Conservation (phyloP, 1,140 invertebrate species). For the Eciton burchellii region DNA sequence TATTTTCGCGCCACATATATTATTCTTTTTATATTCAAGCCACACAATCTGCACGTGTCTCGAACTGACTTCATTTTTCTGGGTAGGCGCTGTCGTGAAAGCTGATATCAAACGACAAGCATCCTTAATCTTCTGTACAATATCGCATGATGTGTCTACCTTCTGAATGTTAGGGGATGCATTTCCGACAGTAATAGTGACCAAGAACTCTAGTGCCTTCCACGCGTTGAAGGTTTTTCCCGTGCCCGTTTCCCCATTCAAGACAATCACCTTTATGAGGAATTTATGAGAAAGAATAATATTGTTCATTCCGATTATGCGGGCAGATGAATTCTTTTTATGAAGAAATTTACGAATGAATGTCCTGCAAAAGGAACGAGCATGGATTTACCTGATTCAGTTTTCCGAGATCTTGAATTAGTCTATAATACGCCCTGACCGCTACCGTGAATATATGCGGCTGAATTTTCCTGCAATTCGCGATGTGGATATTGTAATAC, state of each 20-base stretch:
- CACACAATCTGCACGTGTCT: conserved; percentile 86
- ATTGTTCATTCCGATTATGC: too few species aligned
- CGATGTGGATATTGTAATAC: not conserved
- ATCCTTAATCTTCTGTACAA: conserved; percentile 72
- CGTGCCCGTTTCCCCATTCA: conserved; percentile 84
- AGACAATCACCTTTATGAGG: conserved; percentile 79
- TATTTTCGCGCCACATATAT: conserved; percentile 88
- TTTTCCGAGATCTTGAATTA: conserved; percentile 30
- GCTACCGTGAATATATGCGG: conserved; percentile 67
- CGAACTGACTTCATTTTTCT: conserved; percentile 88
- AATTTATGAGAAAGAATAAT: not conserved
- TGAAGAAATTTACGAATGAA: not conserved
- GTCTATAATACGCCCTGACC: conserved; percentile 50
- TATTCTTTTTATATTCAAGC: conserved; percentile 86
- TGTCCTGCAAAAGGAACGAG: not conserved
- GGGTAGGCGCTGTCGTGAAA: conserved; percentile 87
- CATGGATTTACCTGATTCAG: conserved; percentile 51
- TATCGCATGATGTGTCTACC: conserved; percentile 24
- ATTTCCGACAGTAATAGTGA: conserved; percentile 61
- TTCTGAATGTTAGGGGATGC: not conserved
- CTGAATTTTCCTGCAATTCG: not conserved
- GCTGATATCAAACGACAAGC: conserved; percentile 75
- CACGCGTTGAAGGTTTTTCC: conserved; percentile 84
- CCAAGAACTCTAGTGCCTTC: conserved; percentile 82
- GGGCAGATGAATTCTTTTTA: too few species aligned